Evolutionary conservation across 2,888 invertebrate genomes (phyloP).

Genomic region (Caenorhabditis japonica): DNA sequence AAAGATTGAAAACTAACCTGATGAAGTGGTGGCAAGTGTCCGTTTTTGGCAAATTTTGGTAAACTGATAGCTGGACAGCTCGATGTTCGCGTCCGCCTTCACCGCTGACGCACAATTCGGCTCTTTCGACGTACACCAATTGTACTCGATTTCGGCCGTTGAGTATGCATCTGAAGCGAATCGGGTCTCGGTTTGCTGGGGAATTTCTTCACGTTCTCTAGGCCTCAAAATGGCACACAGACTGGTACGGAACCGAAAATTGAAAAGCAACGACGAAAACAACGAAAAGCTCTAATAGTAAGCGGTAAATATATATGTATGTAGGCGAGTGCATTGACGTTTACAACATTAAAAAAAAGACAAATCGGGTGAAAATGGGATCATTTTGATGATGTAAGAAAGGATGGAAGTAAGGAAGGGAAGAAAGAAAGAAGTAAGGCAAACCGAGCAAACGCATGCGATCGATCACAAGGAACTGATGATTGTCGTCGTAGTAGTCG

Average conservation of each 20-base stretch:
- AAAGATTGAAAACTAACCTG: slow-evolving; percentile 46
- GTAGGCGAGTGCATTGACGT: no score
- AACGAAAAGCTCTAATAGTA: no score
- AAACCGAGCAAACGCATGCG: slow-evolving; percentile 12
- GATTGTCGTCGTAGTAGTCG: slow-evolving; percentile 15
- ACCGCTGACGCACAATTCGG: slow-evolving; percentile 53
- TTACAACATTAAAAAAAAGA: no score
- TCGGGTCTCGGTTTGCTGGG: slow-evolving; percentile 18
- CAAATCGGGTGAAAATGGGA: no score
- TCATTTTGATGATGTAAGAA: no score
- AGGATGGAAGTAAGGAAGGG: background rate
- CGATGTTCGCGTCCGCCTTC: slow-evolving; percentile 56
- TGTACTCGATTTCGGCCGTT: slow-evolving; percentile 80
- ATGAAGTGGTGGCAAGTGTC: slow-evolving; percentile 62
- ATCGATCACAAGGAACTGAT: slow-evolving; percentile 24
- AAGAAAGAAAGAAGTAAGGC: slow-evolving; percentile 8
- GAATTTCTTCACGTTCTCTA: no score
- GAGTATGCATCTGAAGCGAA: slow-evolving; percentile 93
- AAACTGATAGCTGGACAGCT: slow-evolving; percentile 63
- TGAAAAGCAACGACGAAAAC: no score
- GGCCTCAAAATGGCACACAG: no score
- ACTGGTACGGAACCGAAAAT: no score
- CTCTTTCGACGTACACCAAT: slow-evolving; percentile 60
- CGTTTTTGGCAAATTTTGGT: slow-evolving; percentile 59
- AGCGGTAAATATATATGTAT: no score